These are phyloP conservation scores for Lagocephalus sceleratus DNA, from an alignment of 2,797 vertebrate genomes.

Conservation along the genomic window DNA sequence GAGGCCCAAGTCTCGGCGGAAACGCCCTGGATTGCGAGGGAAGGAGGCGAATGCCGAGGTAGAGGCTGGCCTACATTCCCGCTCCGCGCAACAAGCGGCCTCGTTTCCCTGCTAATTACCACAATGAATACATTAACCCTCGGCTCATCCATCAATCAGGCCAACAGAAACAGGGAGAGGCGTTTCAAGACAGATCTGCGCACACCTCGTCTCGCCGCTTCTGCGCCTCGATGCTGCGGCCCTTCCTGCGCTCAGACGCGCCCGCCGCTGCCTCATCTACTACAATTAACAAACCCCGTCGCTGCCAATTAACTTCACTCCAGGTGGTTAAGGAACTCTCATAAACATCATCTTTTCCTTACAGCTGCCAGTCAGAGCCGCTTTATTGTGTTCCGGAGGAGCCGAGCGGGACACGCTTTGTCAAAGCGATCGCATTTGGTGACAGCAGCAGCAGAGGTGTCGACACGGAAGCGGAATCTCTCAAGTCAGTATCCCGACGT, in stretches of 20 bases:
- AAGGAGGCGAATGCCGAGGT: conserved; percentile 38
- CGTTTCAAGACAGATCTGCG: conserved; percentile 16
- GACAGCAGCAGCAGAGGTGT: conserved; percentile 25
- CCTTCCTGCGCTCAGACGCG: conserved; percentile 46
- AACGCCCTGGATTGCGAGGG: conserved; percentile 57
- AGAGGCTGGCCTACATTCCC: conserved; percentile 64
- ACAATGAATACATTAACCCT: conserved; percentile 66
- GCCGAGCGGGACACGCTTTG: conserved; percentile 42
- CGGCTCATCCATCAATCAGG: conserved; percentile 63
- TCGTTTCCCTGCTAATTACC: conserved; percentile 69
- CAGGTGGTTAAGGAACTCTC: conserved; percentile 67
- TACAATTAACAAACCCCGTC: conserved; percentile 74
- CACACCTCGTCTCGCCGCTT: conserved; percentile 29
- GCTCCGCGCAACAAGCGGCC: conserved; percentile 52
- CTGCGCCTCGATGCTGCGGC: conserved; percentile 16
- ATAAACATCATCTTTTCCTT: conserved; percentile 53
- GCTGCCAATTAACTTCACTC: conserved; percentile 71
- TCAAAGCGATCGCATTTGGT: conserved; percentile 39
- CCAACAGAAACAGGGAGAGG: conserved; percentile 8
- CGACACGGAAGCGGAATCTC: neutral
- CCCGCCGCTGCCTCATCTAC: conserved; percentile 56
- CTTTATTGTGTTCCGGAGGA: conserved; percentile 45
- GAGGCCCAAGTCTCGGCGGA: conserved; percentile 58
- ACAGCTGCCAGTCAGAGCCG: conserved; percentile 41
- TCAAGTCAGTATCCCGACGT: neutral